phyloP scores from a whole-genome alignment of 1,140 invertebrate species.

The Cherax destructor region DNA sequence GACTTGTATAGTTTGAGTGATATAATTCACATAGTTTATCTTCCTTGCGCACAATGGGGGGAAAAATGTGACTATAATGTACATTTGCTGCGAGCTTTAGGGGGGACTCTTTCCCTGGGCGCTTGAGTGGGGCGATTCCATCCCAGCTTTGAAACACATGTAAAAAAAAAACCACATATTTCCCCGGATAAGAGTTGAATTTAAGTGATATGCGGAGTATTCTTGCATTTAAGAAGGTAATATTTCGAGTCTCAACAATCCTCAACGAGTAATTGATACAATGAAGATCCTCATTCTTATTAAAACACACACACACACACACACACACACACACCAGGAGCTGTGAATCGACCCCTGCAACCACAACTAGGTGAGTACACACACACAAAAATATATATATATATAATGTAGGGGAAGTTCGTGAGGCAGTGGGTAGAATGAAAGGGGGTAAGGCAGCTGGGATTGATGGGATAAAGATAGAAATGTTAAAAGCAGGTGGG shows the following conservation, averaged over 20 bases:
- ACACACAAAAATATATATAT: no score
- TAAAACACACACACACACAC: not conserved
- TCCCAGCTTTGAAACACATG: not conserved
- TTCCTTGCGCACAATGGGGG: conserved; percentile 24
- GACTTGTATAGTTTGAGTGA: conserved; percentile 54
- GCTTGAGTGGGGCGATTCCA: conserved; percentile 12
- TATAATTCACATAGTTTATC: conserved; percentile 39
- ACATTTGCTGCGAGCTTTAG: not conserved
- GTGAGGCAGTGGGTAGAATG: no score
- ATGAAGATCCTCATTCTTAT: not conserved
- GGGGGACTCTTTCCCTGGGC: not conserved
- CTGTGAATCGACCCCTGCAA: no score
- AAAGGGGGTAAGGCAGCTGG: no score
- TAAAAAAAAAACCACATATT: conserved; percentile 43
- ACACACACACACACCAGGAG: no score
- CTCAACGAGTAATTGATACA: not conserved
- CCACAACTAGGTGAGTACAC: no score
- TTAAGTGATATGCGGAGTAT: not conserved
- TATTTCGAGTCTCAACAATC: not conserved
- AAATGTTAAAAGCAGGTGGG: no score
- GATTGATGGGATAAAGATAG: no score
- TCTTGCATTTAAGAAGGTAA: not conserved
- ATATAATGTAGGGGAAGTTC: no score
- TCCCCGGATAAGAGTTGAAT: conserved; percentile 1
- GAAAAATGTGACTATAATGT: conserved; percentile 24